A percentile compares a stretch with the other conserved stretches of the same genome.
These are phyloP conservation scores for Thysanoteuthis rhombus DNA, from an alignment of 2,888 invertebrate species.

Conservation along the genomic window DNA sequence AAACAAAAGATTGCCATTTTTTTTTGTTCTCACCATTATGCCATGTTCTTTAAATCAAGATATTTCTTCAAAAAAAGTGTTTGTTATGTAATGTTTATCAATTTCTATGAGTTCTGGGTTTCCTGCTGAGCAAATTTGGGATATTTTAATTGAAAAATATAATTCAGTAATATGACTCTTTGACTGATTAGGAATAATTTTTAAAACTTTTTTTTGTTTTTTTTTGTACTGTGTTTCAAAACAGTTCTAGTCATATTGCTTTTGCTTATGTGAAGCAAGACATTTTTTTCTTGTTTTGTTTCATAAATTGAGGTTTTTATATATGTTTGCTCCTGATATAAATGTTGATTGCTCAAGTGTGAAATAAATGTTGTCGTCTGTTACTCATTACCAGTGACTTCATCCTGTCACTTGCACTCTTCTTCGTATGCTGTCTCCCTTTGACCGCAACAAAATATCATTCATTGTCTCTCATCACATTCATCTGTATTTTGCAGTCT, in stretches of 20 bases:
- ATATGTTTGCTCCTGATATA: no score
- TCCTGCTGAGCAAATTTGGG: no score
- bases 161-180: not conserved
- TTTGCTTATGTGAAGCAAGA: not conserved
- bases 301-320: not conserved
- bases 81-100: no score
- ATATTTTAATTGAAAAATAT: not conserved
- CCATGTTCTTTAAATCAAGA: not conserved
- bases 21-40: not conserved
- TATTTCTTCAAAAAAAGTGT: not conserved
- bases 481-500: not conserved
- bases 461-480: not conserved
- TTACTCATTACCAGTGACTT: not conserved
- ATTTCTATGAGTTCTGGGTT: no score
- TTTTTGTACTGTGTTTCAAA: not conserved
- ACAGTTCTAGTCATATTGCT: not conserved
- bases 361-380: not conserved
- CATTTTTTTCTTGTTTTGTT: not conserved
- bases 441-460: not conserved
- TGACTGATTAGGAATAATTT: not conserved
- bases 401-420: not conserved
- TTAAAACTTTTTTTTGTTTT: not conserved
- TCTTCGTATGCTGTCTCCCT: not conserved
- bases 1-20: no score
- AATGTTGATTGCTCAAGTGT: not conserved